Conservation (phyloP, 2,888 invertebrate genomes). For the Elysia crispata region DNA sequence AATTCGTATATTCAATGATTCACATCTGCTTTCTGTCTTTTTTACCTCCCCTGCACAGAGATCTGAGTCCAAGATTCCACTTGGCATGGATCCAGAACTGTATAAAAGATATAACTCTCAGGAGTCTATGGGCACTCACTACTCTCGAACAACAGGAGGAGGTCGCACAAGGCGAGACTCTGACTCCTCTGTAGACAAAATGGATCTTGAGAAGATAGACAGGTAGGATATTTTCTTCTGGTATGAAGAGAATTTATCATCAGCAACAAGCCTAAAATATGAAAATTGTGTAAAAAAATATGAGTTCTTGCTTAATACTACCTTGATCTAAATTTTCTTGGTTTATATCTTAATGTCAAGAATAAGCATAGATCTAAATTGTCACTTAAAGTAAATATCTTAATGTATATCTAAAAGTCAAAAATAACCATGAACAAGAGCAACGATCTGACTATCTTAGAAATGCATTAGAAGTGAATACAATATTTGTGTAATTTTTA, state of each 20-base stretch:
- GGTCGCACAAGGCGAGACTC: not conserved
- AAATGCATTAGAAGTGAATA: no score
- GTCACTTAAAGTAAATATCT: not conserved
- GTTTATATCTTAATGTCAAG: not conserved
- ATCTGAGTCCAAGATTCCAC: conserved; percentile 25
- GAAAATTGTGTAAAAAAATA: no score
- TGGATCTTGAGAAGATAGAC: conserved; percentile 41
- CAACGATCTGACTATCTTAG: no score
- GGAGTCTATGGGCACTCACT: conserved; percentile 38
- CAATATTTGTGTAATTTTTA: no score
- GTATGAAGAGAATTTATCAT: no score
- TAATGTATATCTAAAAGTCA: not conserved
- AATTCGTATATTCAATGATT: not conserved
- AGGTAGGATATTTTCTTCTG: conserved; percentile 21
- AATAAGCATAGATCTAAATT: no score
- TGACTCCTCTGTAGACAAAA: conserved; percentile 14
- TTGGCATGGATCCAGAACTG: no score
- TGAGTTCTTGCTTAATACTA: not conserved
- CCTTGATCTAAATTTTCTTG: not conserved
- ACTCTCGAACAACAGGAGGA: conserved; percentile 15
- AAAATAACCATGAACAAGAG: not conserved
- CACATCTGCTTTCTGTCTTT: not conserved
- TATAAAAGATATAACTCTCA: conserved; percentile 31
- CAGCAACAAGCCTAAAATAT: no score
- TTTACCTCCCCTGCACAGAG: conserved; percentile 15